Conservation (phyloP, 2,797 vertebrate genomes). For the Sebastes matsubarae region DNA sequence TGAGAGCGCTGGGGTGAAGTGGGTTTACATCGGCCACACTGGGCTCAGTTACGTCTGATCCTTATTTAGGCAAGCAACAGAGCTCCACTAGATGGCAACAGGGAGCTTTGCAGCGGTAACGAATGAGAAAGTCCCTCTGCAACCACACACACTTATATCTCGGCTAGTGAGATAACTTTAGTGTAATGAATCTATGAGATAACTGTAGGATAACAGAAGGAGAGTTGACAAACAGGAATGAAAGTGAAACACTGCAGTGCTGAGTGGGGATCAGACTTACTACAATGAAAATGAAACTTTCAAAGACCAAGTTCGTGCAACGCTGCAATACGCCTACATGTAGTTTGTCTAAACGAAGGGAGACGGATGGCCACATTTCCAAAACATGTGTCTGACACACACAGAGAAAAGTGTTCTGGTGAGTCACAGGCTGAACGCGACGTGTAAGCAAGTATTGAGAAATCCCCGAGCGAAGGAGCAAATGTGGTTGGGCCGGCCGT, state of each 20-base stretch:
- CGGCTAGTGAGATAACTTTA: conserved; percentile 10
- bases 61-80: conserved; percentile 26
- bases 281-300: conserved; percentile 70
- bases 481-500: conserved; percentile 24
- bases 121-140: not conserved
- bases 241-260: conserved; percentile 62
- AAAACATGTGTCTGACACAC: conserved; percentile 71
- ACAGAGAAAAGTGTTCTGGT: conserved; percentile 44
- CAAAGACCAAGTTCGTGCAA: conserved; percentile 26
- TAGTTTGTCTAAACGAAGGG: conserved; percentile 49
- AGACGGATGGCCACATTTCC: conserved; percentile 63
- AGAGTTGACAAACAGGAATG: conserved; percentile 44
- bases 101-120: conserved; percentile 16
- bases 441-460: conserved; percentile 57
- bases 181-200: conserved; percentile 20
- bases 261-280: conserved; percentile 29
- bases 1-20: conserved; percentile 75
- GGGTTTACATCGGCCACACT: conserved; percentile 76
- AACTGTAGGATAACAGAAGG: conserved; percentile 20
- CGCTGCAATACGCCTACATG: conserved; percentile 61
- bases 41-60: conserved; percentile 67
- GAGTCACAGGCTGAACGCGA: conserved; percentile 58
- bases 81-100: conserved; percentile 86
- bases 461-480: conserved; percentile 64
- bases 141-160: conserved; percentile 16